Evolutionary conservation across 2,888 invertebrate genomes (phyloP), one percentile per base, ranked within the genome.

Genomic region (Lochmaea crataegi): DNA sequence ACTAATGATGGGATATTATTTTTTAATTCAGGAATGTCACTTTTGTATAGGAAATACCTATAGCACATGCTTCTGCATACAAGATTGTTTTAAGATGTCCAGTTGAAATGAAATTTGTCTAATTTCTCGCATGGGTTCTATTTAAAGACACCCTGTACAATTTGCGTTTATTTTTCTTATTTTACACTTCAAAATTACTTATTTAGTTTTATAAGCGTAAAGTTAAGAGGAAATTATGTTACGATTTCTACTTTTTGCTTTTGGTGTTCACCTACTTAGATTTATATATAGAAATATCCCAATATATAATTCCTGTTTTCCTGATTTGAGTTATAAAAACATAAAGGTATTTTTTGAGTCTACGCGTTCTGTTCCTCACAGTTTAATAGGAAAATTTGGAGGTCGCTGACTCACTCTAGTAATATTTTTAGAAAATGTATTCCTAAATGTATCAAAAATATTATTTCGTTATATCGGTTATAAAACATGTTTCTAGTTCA

Each of bases 361-460:
- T 53, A 18, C 53, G 18, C 53, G 32, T 60, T 60, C 38, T 14
- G 7, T 60, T 60, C 38, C 38, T 60, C 16, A 38, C 14, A 45
- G 4, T 18, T 63, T 38, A 38, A 16, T 11, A 45, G 16, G n/a
- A 65, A 65, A 45, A 48, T 45, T 65, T 65, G 48, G 51, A 65
- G 64, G 64, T 65, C 64, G 64, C 64, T 65, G 64, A 65, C 48
- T 65, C 64, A 65, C 48, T n/a, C 22, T 22, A 14, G 26, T 48
- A 48, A 22, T 65, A 65, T 65, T 65, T 65, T 45, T 65, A 48
- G 64, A 63, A 42, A 18, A 41, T 61, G 16, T 61, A 61, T 14
- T 16, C 38, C 3, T 61, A 1, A 41, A 11, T 61, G 38, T 61
- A 41, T 38, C 38, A 32, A 32, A 60, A 60, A 60, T 32, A 22